Evolutionary conservation across 1,140 invertebrate species (phyloP).

Genomic region (Sminthurinus signatus): DNA sequence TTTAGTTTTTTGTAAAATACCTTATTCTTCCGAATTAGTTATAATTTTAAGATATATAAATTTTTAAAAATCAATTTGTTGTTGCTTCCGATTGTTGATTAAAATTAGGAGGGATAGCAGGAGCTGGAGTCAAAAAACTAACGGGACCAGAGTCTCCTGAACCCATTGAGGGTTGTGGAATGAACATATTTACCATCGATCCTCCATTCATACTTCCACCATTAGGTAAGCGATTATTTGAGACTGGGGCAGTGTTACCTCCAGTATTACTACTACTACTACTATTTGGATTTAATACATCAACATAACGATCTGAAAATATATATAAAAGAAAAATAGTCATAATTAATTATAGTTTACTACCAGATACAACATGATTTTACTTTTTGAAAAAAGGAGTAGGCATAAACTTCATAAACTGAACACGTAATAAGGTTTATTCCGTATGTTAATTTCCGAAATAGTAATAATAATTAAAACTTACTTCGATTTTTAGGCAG

Average conservation of each 20-base stretch:
- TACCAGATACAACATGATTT: too few relatives aligned
- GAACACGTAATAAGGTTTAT: neutral
- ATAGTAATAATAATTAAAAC: conserved; percentile 42
- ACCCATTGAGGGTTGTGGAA: conserved; percentile 19
- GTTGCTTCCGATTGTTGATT: conserved; percentile 2
- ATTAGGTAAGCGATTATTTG: too few relatives aligned
- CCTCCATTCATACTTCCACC: conserved; percentile 1
- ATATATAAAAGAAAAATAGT: conserved; percentile 33
- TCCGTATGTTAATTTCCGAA: too few relatives aligned
- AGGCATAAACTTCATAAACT: conserved; percentile 7
- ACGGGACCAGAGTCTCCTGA: conserved; percentile 30
- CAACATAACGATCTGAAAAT: conserved; percentile 68
- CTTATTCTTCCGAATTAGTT: too few relatives aligned
- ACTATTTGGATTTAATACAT: conserved; percentile 70
- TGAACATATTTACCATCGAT: conserved; percentile 31
- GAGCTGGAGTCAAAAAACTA: conserved; percentile 29
- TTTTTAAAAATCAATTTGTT: too few relatives aligned
- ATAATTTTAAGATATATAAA: too few relatives aligned
- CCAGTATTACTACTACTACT: conserved; percentile 5
- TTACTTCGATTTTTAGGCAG: conserved; percentile 64
- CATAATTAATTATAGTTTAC: neutral
- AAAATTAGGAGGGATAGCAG: conserved; percentile 1
- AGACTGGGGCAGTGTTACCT: too few relatives aligned
- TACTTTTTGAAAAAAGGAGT: too few relatives aligned
- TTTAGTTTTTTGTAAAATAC: too few relatives aligned